A percentile compares a stretch with the other conserved stretches of the same genome.
Evolutionary conservation across 2,888 invertebrate genomes (phyloP).

Genomic region (Mythimna lalbum): DNA sequence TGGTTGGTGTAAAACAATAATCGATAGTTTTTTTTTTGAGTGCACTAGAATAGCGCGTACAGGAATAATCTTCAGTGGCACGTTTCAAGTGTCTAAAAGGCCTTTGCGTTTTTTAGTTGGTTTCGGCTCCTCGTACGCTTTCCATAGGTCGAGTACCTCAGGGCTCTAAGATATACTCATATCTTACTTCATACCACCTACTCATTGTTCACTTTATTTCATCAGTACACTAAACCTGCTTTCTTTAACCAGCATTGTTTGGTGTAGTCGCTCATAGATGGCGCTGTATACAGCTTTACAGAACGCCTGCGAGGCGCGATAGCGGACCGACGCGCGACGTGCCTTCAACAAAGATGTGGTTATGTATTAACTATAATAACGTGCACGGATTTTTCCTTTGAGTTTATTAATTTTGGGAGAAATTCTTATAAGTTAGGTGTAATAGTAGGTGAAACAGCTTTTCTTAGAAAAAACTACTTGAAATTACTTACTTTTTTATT

Average conservation of each 20-base stretch:
- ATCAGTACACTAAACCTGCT: neutral
- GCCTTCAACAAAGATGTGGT: conserved; percentile 2
- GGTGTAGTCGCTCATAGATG: conserved; percentile 29
- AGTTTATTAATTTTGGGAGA: neutral
- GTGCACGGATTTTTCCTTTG: conserved; percentile 1
- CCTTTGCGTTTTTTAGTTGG: no score
- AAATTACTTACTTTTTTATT: no score
- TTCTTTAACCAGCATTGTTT: conserved; percentile 6
- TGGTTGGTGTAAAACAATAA: no score
- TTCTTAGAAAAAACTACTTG: neutral
- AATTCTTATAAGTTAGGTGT: neutral
- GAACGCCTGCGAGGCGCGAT: conserved; percentile 37
- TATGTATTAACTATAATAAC: neutral
- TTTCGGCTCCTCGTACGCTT: no score
- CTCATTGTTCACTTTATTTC: neutral
- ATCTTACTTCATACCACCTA: no score
- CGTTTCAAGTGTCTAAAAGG: no score
- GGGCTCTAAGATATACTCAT: no score
- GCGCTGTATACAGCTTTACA: conserved; percentile 15
- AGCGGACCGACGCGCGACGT: conserved; percentile 11
- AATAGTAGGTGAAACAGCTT: neutral
- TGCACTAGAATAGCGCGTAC: no score
- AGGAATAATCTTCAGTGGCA: no score
- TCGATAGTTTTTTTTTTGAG: no score
- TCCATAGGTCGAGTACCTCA: no score